Evolutionary conservation across 2,113 vertebrate genomes (phyloP), one percentile per base, ranked within the genome.

Genomic region (Azemiops feae): DNA sequence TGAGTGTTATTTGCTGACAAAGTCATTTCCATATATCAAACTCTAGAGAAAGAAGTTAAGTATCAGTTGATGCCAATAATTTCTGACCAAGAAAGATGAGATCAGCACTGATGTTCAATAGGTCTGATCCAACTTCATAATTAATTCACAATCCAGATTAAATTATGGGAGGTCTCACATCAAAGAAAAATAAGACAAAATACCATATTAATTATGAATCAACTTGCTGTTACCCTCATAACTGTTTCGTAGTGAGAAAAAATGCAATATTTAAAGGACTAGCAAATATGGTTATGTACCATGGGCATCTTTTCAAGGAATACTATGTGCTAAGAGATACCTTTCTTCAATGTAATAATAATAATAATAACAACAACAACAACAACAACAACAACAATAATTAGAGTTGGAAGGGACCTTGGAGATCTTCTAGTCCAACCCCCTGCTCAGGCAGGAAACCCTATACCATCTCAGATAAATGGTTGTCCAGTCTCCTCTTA

Each of bases 171-270:
- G 22, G 43, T 50, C 45, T 25, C 11, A 87, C 39, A 86, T 45
- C 9, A 86, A 58, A 58, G 91, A 91, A 57, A 85, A 91, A 20
- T 57, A 91, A 91, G 45, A 18, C 57, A 22, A 90, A n/a, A n/a
- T 86, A 55, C 43, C 74, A 86, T 45, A 86, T 53, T 91, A 91
- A 91, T 86, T 85, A 91, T 34, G 39, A 91, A 91, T 85, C 91
- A 91, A 86, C 43, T 27, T 57, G 81, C 81, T 58, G 25, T 86
- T 86, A 45, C 10, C 30, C 39, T 3, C 11, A 25, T 57, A 50
- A 87, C 85, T 47, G 3, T 57, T 60, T 86, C 39, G 45, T 57
- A 27, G 60, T 86, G 39, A 54, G 30, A 4, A 16, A 4, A 60
- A 47, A 60, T n/a, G 25, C 57, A 27, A 22, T 64, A 30, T n/a